Base-by-base conservation (phyloP, 2,113 vertebrate genomes). In the Barbus barbus region DNA sequence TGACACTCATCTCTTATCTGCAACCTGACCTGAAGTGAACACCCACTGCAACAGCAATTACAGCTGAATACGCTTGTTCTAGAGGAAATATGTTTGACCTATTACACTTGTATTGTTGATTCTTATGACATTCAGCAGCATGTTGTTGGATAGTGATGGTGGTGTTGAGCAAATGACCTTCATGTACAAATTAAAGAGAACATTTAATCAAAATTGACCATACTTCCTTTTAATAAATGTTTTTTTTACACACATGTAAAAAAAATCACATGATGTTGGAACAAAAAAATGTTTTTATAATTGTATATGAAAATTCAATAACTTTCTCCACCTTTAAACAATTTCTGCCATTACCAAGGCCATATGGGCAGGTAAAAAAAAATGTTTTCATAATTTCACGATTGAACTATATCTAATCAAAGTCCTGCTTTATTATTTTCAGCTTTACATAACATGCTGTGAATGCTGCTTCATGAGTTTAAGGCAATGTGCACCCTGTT, bases 1-100 rank as follows among this genome's bases (percentile, higher is more conserved):
- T 56, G 53, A 82, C 84, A 75, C 67, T 61, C 77, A 85, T 65
- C 74, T 65, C 41, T 67, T 51, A 77, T 77, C 74, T 67, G 73
- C 58, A 83, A 83, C 73, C 41, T 46, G 82, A 75, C 56, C 60
- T 41, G 14, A n/a, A n/a, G n/a, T n/a, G n/a, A 26, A 80, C 41
- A 65, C 60, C 16, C 24, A 79, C 77, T 63, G 33, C 56, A 61
- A 79, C 77, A 12, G 41, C 78, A 65, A 48, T 80, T 48, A 67
- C 38, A 63, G 18, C 60, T 31, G 24, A 67, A 33, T 11, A 33
- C 8, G 18, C 60, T 80, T 44, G 78, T 65, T 80, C 78, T 31
- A 8, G 60, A 65, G 24, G 18, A 48, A 60, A 41, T 41, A 16
- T 78, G 48, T 36, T 26, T 63, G 36, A 79, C 58, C 33, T 44